Percentiles rank a stretch among this genome's conserved stretches.
phyloP scores from a whole-genome alignment of 2,888 invertebrate genomes.

The Loripinus fragilis region DNA sequence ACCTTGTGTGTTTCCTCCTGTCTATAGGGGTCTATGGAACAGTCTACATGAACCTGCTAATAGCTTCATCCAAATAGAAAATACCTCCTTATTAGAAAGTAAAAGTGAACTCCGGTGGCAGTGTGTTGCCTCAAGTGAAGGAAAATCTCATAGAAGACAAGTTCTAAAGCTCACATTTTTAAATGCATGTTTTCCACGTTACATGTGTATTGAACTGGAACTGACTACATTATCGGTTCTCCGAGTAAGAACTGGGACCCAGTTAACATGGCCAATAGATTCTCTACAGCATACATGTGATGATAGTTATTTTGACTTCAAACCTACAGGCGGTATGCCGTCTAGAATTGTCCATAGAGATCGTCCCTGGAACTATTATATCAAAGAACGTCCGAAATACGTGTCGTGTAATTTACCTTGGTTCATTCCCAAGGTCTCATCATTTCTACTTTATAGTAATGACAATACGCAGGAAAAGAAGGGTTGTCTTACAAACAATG shows the following conservation, averaged over 20 bases:
- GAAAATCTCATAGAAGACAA: conserved; percentile 18
- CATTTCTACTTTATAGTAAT: conserved; percentile 48
- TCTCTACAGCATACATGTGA: conserved; percentile 51
- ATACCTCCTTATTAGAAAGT: conserved; percentile 43
- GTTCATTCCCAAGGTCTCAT: conserved; percentile 56
- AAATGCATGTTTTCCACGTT: conserved; percentile 56
- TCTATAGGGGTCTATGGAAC: conserved; percentile 50
- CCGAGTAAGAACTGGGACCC: conserved; percentile 48
- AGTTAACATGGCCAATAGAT: conserved; percentile 55
- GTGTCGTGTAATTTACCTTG: conserved; percentile 56
- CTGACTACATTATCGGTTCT: conserved; percentile 50
- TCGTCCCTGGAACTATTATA: conserved; percentile 54
- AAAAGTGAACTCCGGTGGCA: conserved; percentile 42
- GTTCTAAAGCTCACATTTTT: conserved; percentile 53
- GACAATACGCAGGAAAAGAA: conserved; percentile 28
- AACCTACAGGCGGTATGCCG: conserved; percentile 26
- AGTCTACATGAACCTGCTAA: conserved; percentile 42
- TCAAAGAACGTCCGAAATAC: conserved; percentile 46
- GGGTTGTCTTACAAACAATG: conserved; percentile 45
- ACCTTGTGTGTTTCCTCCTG: conserved; percentile 42
- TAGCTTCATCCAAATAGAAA: conserved; percentile 44
- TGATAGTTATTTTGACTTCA: conserved; percentile 54
- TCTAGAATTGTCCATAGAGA: conserved; percentile 40
- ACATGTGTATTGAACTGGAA: conserved; percentile 57
- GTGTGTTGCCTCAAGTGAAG: conserved; percentile 44